Percentiles rank a stretch among this genome's conserved stretches.
These are phyloP conservation scores for Theodoxus fluviatilis DNA, from an alignment of 2,888 invertebrate genomes.

Conservation along the genomic window DNA sequence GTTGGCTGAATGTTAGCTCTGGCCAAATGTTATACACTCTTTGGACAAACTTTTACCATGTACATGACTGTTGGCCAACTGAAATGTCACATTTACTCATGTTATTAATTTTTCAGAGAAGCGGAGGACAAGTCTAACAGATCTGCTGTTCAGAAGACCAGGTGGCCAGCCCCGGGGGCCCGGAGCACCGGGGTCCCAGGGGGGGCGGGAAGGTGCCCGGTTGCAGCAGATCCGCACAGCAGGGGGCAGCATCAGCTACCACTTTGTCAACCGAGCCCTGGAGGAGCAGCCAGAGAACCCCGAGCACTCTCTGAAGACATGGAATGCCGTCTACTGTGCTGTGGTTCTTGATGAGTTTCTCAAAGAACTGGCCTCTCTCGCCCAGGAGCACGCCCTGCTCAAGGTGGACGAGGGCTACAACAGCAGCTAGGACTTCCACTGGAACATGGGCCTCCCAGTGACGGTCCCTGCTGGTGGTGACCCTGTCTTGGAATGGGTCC, in stretches of 20 bases:
- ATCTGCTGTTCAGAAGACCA: slow-evolving; percentile 48
- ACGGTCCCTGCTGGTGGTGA: neutral
- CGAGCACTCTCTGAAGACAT: slow-evolving; percentile 56
- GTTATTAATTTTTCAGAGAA: slow-evolving; percentile 49
- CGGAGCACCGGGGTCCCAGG: slow-evolving; percentile 23
- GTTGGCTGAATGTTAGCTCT: too few relatives aligned
- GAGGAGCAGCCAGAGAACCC: slow-evolving; percentile 33
- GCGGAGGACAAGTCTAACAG: slow-evolving; percentile 47
- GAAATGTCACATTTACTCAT: too few relatives aligned
- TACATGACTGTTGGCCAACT: too few relatives aligned
- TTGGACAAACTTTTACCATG: too few relatives aligned
- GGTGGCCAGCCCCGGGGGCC: slow-evolving; percentile 31
- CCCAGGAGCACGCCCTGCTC: slow-evolving; percentile 84
- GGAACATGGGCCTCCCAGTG: neutral
- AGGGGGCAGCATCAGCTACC: slow-evolving; percentile 42
- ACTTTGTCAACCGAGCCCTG: slow-evolving; percentile 46
- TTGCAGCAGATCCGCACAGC: slow-evolving; percentile 40
- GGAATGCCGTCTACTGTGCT: slow-evolving; percentile 76
- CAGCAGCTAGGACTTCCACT: slow-evolving; percentile 30
- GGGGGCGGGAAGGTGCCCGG: slow-evolving; percentile 31
- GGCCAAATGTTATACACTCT: too few relatives aligned
- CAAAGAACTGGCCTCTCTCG: slow-evolving; percentile 91
- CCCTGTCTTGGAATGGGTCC: neutral
- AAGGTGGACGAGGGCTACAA: slow-evolving; percentile 42
- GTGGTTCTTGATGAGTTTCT: slow-evolving; percentile 94